Evolutionary conservation across 2,888 invertebrate genomes (phyloP), one percentile per base, ranked within the genome.

Genomic region (Rambutsinella grinnellia): DNA sequence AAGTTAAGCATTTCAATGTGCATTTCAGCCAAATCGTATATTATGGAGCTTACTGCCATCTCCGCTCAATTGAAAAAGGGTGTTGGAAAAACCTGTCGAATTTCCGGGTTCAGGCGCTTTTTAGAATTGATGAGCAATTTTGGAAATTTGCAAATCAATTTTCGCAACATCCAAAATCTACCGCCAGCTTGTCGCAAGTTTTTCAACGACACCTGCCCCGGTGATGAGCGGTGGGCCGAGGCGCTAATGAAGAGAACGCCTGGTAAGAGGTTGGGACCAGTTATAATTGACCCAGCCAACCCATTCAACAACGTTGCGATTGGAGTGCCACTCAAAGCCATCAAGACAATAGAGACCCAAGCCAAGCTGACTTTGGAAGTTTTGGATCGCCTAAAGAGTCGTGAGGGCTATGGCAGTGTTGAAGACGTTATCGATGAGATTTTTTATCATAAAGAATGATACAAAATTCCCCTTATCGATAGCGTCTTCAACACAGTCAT

Each of bases 361-460:
- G 74, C 74, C 2, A 26, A 61, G 21, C n/a, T 44, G 46, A 74
- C 60, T 15, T 19, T 69, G 53, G 6, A 49, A 28, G 0, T 57
- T 8, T 6, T 71, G 3, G 49, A 71, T 3, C n/a, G 36, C 8
- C 19, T 57, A 8, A 63, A 24, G 17, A 49, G 17, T 0, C 5
- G 36, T 26, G n/a, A 5, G 28, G 28, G 17, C n/a, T 63, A 57
- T 47, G 49, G 63, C n/a, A 21, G 23, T 36, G 13, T 56, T 56
- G 63, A 71, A 36, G 47, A 71, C 36, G 53, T 63, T 28, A 71
- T 71, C 44, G 53, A 63, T 24, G 61, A 51, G 53, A 60, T 69
- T 60, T 69, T 69, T 69, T 47, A 23, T 26, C 68, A 68, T 3
- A 68, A 68, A 21, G n/a, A 21, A 6, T 57, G 46, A 57, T 27